Conservation (phyloP, 2,797 vertebrate genomes). For the Parotocinclus haroldoi region DNA sequence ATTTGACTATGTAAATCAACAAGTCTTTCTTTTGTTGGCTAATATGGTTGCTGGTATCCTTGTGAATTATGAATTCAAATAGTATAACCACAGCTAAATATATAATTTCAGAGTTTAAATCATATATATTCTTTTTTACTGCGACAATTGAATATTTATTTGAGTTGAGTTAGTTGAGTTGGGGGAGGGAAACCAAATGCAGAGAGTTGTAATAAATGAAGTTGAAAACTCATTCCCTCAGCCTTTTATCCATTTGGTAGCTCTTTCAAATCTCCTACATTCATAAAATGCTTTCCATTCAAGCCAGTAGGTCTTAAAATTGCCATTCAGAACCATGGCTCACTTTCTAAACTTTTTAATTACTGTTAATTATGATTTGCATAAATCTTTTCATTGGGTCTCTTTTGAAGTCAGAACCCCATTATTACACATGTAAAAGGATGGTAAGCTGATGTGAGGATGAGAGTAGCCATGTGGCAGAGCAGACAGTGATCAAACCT, state of each 20-base stretch:
- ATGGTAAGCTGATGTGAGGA: constrained; percentile 64
- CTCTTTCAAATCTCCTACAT: constrained; percentile 35
- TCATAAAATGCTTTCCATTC: constrained; percentile 54
- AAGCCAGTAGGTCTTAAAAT: constrained; percentile 67
- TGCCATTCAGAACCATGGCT: constrained; percentile 68
- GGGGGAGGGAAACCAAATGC: too few species aligned
- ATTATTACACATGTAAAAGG: constrained; percentile 86
- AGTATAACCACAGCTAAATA: too few species aligned
- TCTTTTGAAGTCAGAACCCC: constrained; percentile 70
- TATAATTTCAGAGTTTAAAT: too few species aligned
- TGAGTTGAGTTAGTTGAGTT: too few species aligned
- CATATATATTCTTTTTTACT: too few species aligned
- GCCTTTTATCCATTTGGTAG: neutral
- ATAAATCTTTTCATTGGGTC: constrained; percentile 78
- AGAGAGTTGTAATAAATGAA: too few species aligned
- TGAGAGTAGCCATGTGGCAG: constrained; percentile 29
- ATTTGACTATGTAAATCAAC: constrained; percentile 6
- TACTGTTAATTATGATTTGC: constrained; percentile 85
- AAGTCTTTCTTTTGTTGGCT: neutral
- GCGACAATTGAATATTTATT: too few species aligned
- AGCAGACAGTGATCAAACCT: constrained; percentile 51
- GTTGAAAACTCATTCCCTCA: too few species aligned
- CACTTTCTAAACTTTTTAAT: constrained; percentile 78
- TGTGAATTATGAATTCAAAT: neutral
- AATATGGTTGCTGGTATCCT: neutral